Evolutionary conservation across 92 coral and sea anemone species (phyloP).

Genomic region (Metridium senile): DNA sequence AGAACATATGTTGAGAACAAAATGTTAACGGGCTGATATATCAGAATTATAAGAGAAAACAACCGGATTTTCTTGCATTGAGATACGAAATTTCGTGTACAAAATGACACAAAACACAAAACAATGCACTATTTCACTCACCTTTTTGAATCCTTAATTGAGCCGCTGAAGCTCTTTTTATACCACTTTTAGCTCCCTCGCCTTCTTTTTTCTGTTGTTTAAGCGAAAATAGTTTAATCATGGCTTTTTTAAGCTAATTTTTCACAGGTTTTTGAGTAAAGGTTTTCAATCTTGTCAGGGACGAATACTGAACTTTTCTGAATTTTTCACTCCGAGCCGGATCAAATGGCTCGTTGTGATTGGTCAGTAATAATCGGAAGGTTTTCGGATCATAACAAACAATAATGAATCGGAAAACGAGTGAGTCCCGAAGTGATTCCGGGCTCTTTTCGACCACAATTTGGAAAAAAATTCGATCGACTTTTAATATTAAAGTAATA

Average conservation of each 20-base stretch:
- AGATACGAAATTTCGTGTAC: constrained; percentile 5
- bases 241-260: constrained; percentile 60
- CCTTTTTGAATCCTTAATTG: constrained; percentile 97
- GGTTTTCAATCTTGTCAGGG: constrained; percentile 43
- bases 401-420: constrained; percentile 20
- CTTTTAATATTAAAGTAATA: too few species aligned
- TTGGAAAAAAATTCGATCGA: not conserved
- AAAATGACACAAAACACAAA: constrained; percentile 40
- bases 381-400: constrained; percentile 39
- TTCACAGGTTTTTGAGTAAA: constrained; percentile 30
- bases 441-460: not conserved
- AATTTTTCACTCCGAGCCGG: constrained; percentile 79
- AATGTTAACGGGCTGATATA: too few species aligned
- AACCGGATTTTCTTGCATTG: constrained; percentile 9
- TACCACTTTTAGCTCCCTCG: constrained; percentile 91
- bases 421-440: constrained; percentile 1
- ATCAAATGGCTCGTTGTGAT: constrained; percentile 53
- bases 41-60: not conserved
- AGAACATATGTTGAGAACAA: too few species aligned
- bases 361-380: constrained; percentile 60
- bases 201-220: constrained; percentile 99
- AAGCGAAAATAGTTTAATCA: constrained; percentile 95
- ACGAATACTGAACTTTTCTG: constrained; percentile 56
- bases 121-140: constrained; percentile 43
- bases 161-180: constrained; percentile 99